phyloP scores from a whole-genome alignment of 2,888 invertebrate species.

The Gari tellinella region DNA sequence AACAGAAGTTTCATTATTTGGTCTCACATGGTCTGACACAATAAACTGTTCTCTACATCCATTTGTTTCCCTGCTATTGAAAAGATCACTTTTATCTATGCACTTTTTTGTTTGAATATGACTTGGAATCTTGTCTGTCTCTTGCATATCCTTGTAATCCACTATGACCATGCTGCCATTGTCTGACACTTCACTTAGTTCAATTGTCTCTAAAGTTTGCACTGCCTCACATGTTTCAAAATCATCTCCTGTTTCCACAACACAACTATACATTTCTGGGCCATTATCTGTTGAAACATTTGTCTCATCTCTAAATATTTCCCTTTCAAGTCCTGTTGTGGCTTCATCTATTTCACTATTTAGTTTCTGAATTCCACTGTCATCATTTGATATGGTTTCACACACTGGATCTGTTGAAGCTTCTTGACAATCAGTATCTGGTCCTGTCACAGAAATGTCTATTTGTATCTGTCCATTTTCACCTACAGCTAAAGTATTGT shows the following conservation, averaged over 20 bases:
- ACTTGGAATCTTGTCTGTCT: slow-evolving; percentile 4
- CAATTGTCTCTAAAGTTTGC: slow-evolving; percentile 27
- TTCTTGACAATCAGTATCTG: neutral
- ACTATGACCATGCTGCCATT: slow-evolving; percentile 9
- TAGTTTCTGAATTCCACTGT: neutral
- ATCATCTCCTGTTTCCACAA: slow-evolving; percentile 29
- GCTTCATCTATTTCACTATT: neutral
- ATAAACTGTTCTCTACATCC: neutral
- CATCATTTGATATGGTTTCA: neutral
- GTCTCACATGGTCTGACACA: neutral
- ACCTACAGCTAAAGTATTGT: neutral
- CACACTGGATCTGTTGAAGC: neutral
- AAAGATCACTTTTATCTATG: neutral
- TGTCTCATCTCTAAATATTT: neutral
- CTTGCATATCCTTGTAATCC: neutral
- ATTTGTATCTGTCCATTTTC: neutral
- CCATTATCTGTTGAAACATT: neutral
- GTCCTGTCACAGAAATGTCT: slow-evolving; percentile 11
- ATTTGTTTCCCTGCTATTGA: neutral
- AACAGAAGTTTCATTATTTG: slow-evolving; percentile 1
- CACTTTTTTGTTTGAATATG: neutral
- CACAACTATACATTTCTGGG: slow-evolving; percentile 28
- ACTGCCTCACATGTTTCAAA: slow-evolving; percentile 43
- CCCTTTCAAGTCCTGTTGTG: slow-evolving; percentile 8
- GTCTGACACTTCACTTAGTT: slow-evolving; percentile 11